These are phyloP conservation scores for Aleiodes testaceus DNA, from an alignment of 2,888 invertebrate species.

Conservation along the genomic window DNA sequence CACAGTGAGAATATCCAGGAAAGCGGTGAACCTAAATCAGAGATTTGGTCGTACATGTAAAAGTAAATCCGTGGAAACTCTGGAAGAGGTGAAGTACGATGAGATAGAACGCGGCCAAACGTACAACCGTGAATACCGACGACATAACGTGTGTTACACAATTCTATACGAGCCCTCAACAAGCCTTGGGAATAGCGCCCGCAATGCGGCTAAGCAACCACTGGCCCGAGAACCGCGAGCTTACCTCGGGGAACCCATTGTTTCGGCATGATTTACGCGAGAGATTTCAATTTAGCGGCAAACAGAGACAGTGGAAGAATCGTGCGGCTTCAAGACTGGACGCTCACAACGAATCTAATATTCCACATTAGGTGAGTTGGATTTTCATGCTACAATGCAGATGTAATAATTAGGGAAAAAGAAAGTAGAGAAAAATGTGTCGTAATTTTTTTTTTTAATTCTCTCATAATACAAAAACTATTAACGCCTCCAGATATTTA, in stretches of 20 bases:
- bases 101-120: slow-evolving; percentile 17
- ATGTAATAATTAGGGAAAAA: no score
- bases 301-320: slow-evolving; percentile 50
- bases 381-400: no score
- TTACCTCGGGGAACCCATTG: slow-evolving; percentile 58
- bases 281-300: slow-evolving; percentile 62
- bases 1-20: slow-evolving; percentile 3
- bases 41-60: slow-evolving; percentile 53
- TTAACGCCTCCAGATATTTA: no score
- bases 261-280: slow-evolving; percentile 63
- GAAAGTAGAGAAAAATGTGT: no score
- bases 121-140: slow-evolving; percentile 1
- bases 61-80: slow-evolving; percentile 8
- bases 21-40: slow-evolving; percentile 57
- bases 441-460: no score
- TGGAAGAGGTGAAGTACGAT: slow-evolving; percentile 10
- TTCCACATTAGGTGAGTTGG: neutral
- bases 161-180: slow-evolving; percentile 34
- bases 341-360: neutral
- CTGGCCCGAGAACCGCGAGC: slow-evolving; percentile 60
- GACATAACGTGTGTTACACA: slow-evolving; percentile 34
- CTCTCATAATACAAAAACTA: neutral
- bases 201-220: slow-evolving; percentile 68
- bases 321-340: slow-evolving; percentile 29
- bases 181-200: slow-evolving; percentile 53